Conservation (phyloP, 1,140 invertebrate species). For the Thrips palmi region DNA sequence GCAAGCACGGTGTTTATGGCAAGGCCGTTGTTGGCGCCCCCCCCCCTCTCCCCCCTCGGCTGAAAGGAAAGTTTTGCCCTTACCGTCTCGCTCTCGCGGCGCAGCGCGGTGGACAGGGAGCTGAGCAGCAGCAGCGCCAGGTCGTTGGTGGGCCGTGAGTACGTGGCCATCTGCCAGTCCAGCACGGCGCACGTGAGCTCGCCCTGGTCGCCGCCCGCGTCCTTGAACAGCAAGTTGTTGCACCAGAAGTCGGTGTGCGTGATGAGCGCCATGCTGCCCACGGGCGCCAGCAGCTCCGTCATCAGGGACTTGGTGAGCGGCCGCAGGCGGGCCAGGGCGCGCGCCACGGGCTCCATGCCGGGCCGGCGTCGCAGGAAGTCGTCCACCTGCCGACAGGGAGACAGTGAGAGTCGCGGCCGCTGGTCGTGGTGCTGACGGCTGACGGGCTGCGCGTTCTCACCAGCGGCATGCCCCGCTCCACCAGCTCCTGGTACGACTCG, state of each 20-base stretch:
- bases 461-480: conserved; percentile 50
- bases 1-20: too few species aligned
- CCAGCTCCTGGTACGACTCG: conserved; percentile 54
- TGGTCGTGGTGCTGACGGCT: conserved; percentile 10
- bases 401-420: not conserved
- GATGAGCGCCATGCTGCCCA: conserved; percentile 45
- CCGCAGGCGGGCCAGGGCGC: conserved; percentile 30
- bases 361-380: conserved; percentile 44
- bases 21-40: too few species aligned
- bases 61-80: too few species aligned
- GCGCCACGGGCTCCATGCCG: conserved; percentile 31
- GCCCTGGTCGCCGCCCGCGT: conserved; percentile 24
- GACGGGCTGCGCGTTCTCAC: too few species aligned
- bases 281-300: conserved; percentile 38
- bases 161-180: conserved; percentile 71
- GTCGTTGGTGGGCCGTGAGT: conserved; percentile 57
- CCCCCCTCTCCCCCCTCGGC: too few species aligned
- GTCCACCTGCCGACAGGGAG: conserved; percentile 31
- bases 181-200: conserved; percentile 39
- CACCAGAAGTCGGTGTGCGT: conserved; percentile 72
- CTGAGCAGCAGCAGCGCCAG: conserved; percentile 58
- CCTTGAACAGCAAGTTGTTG: conserved; percentile 53
- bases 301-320: conserved; percentile 40
- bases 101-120: conserved; percentile 46
- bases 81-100: conserved; percentile 34